Conservation (phyloP, 2,113 vertebrate genomes). For the Gymnobelideus leadbeateri region DNA sequence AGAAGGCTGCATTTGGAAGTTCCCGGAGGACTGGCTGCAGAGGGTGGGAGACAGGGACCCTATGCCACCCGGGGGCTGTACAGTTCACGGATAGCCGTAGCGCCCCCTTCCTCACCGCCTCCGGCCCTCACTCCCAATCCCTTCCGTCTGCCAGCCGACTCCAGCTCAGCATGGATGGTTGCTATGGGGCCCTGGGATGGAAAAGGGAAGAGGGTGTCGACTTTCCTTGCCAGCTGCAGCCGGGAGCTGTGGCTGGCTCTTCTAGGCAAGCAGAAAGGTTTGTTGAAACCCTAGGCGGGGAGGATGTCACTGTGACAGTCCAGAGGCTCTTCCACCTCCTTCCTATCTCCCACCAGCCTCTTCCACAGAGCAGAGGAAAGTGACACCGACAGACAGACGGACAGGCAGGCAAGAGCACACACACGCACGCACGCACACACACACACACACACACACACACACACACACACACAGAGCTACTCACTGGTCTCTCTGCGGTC, state of each 20-base stretch:
- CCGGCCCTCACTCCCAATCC: neutral
- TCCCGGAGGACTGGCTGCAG: neutral
- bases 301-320: neutral
- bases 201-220: neutral
- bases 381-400: conserved; percentile 12
- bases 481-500: conserved; percentile 64
- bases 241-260: neutral
- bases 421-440: neutral
- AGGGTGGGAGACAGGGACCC: neutral
- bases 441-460: no score
- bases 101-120: neutral
- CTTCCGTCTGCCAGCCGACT: neutral
- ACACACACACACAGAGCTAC: conserved; percentile 38
- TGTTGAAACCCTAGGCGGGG: neutral
- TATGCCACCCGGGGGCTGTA: neutral
- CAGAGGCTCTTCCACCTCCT: conserved; percentile 17
- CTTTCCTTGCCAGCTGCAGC: neutral
- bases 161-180: neutral
- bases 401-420: neutral
- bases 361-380: neutral
- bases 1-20: conserved; percentile 49
- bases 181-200: neutral
- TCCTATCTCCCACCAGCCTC: neutral
- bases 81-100: neutral
- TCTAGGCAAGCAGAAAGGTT: neutral